A percentile compares a stretch with the other conserved stretches of the same genome.
Conservation (phyloP, 2,113 vertebrate genomes). For the Burhinus bistriatus region DNA sequence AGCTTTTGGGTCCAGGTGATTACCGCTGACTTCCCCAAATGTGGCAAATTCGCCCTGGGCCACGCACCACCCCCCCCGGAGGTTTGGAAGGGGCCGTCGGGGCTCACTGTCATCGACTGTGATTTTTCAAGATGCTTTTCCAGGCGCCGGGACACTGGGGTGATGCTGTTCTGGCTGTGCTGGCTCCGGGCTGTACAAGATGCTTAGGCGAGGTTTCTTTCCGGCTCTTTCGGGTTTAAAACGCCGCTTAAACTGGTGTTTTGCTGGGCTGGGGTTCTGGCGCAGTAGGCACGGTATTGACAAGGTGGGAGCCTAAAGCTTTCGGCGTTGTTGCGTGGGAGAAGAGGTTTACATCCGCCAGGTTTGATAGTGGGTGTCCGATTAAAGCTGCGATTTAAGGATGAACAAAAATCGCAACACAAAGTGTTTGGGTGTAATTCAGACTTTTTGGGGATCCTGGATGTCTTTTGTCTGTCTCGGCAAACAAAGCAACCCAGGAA, state of each 20-base stretch:
- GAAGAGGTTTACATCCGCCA: not conserved
- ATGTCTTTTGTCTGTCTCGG: not conserved
- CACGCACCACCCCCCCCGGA: no score
- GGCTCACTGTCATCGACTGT: fast-evolving
- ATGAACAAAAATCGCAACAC: not conserved
- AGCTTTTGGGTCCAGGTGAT: fast-evolving
- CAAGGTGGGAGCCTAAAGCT: not conserved
- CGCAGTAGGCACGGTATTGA: fast-evolving
- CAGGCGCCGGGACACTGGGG: fast-evolving
- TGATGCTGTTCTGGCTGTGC: not conserved
- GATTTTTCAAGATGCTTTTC: not conserved
- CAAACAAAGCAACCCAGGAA: not conserved
- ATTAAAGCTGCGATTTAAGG: not conserved
- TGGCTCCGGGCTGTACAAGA: not conserved
- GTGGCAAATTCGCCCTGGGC: not conserved
- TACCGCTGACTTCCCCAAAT: fast-evolving
- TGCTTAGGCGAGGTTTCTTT: not conserved
- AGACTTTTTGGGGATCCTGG: not conserved
- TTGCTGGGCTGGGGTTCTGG: not conserved
- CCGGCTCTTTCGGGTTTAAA: not conserved
- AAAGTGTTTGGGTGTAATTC: fast-evolving
- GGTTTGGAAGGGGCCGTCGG: no score
- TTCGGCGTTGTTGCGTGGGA: not conserved
- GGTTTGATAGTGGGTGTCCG: not conserved
- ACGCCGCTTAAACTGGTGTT: fast-evolving